phyloP scores from a whole-genome alignment of 2,113 vertebrate species.

The Corythornis vintsioides region DNA sequence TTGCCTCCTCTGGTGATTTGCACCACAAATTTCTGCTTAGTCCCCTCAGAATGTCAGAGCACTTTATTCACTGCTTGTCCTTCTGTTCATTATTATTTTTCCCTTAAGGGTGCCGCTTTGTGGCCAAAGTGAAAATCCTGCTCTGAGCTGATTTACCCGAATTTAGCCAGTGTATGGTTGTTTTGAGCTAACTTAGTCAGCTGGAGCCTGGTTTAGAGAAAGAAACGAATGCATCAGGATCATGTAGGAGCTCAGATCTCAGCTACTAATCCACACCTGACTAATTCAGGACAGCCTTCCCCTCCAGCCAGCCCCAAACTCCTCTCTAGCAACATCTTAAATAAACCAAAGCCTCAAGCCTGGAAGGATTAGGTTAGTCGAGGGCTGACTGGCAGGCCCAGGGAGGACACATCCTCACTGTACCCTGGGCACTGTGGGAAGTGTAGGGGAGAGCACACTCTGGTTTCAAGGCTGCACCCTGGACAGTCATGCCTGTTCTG shows the following conservation, averaged over 20 bases:
- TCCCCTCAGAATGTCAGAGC: neutral
- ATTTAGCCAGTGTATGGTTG: neutral
- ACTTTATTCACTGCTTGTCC: neutral
- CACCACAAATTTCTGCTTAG: neutral
- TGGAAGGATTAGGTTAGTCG: neutral
- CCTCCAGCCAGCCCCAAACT: neutral
- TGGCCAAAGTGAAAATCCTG: neutral
- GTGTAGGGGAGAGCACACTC: accelerated
- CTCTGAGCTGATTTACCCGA: neutral
- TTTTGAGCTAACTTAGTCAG: neutral
- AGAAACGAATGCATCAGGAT: neutral
- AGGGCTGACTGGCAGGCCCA: neutral
- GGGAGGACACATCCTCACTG: neutral
- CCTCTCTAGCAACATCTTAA: neutral
- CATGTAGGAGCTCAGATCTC: neutral
- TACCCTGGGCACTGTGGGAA: neutral
- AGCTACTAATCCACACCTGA: neutral
- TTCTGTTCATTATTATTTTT: no score
- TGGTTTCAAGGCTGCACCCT: neutral
- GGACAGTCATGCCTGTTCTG: neutral
- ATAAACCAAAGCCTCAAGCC: neutral
- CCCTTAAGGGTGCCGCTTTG: neutral
- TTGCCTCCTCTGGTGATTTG: neutral
- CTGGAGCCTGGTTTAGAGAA: neutral
- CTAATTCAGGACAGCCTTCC: neutral